Evolutionary conservation across 64 coral and sea anemone genomes (phyloP).

Genomic region (Montipora sp.): DNA sequence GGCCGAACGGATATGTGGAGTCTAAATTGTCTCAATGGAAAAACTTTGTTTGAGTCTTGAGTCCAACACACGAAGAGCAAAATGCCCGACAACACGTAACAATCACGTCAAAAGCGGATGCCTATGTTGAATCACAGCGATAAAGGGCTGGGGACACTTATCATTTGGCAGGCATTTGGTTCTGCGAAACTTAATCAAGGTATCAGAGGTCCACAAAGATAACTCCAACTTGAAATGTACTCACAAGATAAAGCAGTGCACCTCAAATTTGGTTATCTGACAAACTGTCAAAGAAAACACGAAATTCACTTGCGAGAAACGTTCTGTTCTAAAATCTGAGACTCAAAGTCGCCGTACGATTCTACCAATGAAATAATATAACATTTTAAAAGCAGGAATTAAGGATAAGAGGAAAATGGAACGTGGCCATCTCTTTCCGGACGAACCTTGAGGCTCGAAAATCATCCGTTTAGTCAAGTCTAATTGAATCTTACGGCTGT

Average conservation of each 20-base stretch:
- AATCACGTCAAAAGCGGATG: neutral
- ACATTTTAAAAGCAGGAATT: neutral
- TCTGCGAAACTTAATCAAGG: slow-evolving; percentile 32
- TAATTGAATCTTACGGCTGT: slow-evolving; percentile 61
- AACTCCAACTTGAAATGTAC: slow-evolving; percentile 46
- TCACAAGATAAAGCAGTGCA: slow-evolving; percentile 39
- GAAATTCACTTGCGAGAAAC: neutral
- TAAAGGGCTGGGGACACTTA: slow-evolving; percentile 23
- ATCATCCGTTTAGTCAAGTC: slow-evolving; percentile 32
- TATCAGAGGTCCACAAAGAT: slow-evolving; percentile 46
- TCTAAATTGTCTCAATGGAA: too few species aligned
- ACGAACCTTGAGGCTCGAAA: slow-evolving; percentile 1
- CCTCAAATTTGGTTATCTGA: slow-evolving; percentile 47
- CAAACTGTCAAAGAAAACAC: slow-evolving; percentile 18
- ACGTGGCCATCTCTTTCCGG: neutral
- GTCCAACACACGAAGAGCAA: neutral
- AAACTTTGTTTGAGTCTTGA: neutral
- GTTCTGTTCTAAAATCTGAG: slow-evolving; percentile 22
- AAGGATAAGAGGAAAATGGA: neutral
- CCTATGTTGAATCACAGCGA: neutral
- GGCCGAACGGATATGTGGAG: too few species aligned
- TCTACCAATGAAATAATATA: neutral
- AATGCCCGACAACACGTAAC: slow-evolving; percentile 19
- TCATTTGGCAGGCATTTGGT: neutral
- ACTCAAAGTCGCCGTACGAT: neutral